phyloP scores from a whole-genome alignment of 37 sponge, comb jelly and placozoan species.

The Chondrilla cf. caribensis region DNA sequence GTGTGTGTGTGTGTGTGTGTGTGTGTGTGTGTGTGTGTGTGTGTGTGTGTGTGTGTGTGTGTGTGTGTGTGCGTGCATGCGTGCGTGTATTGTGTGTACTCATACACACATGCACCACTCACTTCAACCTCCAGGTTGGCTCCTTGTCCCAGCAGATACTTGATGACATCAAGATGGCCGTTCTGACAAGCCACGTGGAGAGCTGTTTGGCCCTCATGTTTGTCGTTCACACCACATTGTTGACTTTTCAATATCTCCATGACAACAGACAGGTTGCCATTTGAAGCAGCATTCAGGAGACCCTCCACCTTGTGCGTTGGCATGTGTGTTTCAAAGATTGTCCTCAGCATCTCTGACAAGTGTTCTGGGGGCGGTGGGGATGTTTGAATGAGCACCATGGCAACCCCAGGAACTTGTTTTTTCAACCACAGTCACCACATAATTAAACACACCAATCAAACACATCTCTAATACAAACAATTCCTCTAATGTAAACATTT shows the following conservation, averaged over 20 bases:
- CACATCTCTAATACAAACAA: too few relatives aligned
- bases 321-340: constrained; percentile 68
- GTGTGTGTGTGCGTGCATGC: constrained; percentile 13
- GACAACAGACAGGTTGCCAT: constrained; percentile 49
- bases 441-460: too few relatives aligned
- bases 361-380: constrained; percentile 29
- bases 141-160: constrained; percentile 52
- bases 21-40: constrained; percentile 14
- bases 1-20: background rate
- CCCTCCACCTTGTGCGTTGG: constrained; percentile 61
- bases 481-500: too few relatives aligned
- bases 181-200: constrained; percentile 86
- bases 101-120: background rate
- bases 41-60: background rate
- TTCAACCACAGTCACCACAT: too few relatives aligned
- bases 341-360: constrained; percentile 61
- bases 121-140: constrained; percentile 88
- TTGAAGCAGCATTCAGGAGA: constrained; percentile 71
- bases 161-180: constrained; percentile 72
- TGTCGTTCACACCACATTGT: constrained; percentile 58
- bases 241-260: constrained; percentile 15
- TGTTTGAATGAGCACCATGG: background rate
- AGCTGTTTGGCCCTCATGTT: constrained; percentile 65
- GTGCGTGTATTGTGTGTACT: too few relatives aligned
- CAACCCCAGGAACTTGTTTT: too few relatives aligned